Conservation (phyloP, 2,888 invertebrate species). For the Epirrhoe alternata region DNA sequence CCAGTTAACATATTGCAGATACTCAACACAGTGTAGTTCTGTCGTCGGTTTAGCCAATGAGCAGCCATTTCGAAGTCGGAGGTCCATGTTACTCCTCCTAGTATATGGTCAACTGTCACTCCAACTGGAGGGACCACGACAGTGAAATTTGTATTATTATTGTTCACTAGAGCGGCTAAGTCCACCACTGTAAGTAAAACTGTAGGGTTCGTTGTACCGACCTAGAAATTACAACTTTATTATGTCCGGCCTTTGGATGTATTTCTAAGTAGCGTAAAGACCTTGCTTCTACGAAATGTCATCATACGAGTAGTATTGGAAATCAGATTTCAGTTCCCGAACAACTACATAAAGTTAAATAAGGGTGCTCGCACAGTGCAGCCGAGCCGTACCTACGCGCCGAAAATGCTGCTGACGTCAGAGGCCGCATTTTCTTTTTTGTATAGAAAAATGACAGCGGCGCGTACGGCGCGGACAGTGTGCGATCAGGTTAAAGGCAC, state of each 20-base stretch:
- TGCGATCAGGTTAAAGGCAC: no score
- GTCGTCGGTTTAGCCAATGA: slow-evolving; percentile 94
- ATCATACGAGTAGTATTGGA: no score
- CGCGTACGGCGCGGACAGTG: no score
- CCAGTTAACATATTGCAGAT: slow-evolving; percentile 79
- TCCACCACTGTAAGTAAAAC: slow-evolving; percentile 88
- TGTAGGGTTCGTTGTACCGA: slow-evolving; percentile 89
- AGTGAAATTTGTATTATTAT: slow-evolving; percentile 53
- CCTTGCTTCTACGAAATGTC: no score
- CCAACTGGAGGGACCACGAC: slow-evolving; percentile 76
- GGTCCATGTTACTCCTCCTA: slow-evolving; percentile 91
- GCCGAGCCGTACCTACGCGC: no score
- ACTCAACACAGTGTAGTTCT: slow-evolving; percentile 88
- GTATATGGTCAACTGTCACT: slow-evolving; percentile 86
- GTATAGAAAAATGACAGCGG: no score
- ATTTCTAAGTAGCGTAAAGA: no score
- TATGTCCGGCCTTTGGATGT: neutral
- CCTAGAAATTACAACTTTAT: slow-evolving; percentile 64
- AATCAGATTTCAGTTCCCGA: no score
- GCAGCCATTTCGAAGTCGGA: slow-evolving; percentile 87
- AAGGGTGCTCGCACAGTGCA: no score
- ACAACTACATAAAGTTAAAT: no score
- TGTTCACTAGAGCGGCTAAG: slow-evolving; percentile 62
- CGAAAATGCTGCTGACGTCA: no score
- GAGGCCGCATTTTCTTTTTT: no score